Percentiles rank a stretch among this genome's conserved stretches.
phyloP scores from a whole-genome alignment of 2,888 invertebrate species.

The Cecidostiba fungosa region DNA sequence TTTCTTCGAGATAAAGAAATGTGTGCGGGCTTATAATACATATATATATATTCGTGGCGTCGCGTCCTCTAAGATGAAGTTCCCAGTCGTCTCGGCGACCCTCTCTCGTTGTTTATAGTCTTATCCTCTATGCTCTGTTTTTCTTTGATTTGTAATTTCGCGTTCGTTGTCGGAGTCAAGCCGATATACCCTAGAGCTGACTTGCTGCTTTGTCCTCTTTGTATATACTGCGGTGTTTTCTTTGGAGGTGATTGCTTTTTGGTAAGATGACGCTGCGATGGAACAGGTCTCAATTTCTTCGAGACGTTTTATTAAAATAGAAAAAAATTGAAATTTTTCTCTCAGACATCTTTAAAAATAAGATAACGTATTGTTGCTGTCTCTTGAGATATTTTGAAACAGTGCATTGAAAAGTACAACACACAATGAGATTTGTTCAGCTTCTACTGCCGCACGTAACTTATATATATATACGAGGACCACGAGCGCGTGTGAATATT shows the following conservation, averaged over 20 bases:
- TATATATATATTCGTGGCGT: neutral
- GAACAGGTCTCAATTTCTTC: neutral
- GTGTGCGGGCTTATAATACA: neutral
- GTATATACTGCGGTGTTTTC: neutral
- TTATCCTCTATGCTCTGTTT: neutral
- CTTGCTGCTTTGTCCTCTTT: neutral
- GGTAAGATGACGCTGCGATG: neutral
- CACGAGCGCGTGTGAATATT: slow-evolving; percentile 30
- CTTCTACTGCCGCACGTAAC: neutral
- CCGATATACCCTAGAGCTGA: too few relatives aligned
- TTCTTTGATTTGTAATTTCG: slow-evolving; percentile 25
- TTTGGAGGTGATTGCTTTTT: neutral
- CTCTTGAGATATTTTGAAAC: neutral
- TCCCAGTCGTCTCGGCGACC: neutral
- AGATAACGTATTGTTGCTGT: neutral
- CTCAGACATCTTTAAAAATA: neutral
- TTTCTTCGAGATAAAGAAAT: slow-evolving; percentile 13
- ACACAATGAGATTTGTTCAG: neutral
- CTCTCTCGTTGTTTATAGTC: neutral
- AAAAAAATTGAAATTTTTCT: neutral
- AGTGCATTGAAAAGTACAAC: neutral
- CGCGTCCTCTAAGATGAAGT: neutral
- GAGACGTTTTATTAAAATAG: neutral
- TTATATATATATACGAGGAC: neutral
- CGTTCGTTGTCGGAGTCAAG: neutral